Percentiles rank a stretch among this genome's conserved stretches.
Evolutionary conservation across 2,113 vertebrate genomes (phyloP).

Genomic region (Pseudonaja textilis): DNA sequence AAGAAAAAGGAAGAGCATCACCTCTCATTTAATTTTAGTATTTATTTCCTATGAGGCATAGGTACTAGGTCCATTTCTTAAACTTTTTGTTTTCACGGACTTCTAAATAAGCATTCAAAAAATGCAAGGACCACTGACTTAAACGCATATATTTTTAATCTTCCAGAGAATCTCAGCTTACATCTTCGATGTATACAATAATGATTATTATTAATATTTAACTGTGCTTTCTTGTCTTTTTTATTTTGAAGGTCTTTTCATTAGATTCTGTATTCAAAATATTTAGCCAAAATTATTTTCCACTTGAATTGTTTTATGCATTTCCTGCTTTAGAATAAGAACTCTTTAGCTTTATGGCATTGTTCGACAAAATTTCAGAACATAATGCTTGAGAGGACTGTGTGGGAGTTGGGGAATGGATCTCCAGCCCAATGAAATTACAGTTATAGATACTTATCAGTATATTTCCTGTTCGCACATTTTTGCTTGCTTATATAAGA

Average conservation of each 20-base stretch:
- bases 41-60: neutral
- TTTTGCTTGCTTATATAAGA: neutral
- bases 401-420: neutral
- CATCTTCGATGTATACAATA: neutral
- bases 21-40: neutral
- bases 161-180: neutral
- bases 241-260: neutral
- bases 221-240: neutral
- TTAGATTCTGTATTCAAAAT: neutral
- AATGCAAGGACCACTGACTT: neutral
- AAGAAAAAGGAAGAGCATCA: neutral
- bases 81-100: neutral
- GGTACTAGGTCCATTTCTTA: neutral
- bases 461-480: neutral
- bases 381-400: neutral
- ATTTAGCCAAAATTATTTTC: neutral
- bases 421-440: neutral
- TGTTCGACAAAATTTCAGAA: neutral
- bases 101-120: neutral
- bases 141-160: neutral
- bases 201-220: neutral
- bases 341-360: neutral
- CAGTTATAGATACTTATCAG: neutral
- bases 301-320: neutral
- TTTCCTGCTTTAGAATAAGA: neutral